Conservation (phyloP, 2,113 vertebrate species). For the Variabilichromis moorii region DNA sequence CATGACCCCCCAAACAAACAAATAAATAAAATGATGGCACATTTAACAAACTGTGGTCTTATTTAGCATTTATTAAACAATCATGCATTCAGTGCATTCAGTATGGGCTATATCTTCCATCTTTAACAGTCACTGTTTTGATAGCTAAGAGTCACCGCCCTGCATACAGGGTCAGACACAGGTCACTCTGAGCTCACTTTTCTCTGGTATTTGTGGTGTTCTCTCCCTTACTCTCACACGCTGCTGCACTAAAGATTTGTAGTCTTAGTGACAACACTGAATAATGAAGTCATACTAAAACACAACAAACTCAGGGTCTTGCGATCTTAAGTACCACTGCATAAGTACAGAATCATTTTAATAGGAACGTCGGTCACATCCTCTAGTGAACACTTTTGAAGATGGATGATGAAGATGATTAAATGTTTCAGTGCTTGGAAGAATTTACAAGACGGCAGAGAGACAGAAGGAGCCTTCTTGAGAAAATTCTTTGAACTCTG, state of each 20-base stretch:
- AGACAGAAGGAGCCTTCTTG: background rate
- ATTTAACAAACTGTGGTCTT: background rate
- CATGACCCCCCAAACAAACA: background rate
- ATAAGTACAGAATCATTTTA: background rate
- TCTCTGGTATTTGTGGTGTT: background rate
- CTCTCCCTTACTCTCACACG: background rate
- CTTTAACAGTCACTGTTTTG: background rate
- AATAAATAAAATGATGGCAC: background rate
- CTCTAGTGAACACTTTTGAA: background rate
- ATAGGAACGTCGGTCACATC: no score
- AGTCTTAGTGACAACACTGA: background rate
- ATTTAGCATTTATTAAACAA: background rate
- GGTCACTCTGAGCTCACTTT: background rate
- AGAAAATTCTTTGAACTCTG: background rate
- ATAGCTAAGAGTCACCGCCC: background rate
- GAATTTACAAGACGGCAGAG: background rate
- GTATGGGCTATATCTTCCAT: background rate
- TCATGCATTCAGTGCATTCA: background rate
- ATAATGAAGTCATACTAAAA: background rate
- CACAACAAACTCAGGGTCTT: background rate
- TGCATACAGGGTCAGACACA: background rate
- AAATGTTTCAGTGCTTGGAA: background rate
- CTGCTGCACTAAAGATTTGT: background rate
- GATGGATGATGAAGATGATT: background rate
- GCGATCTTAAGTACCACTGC: background rate